Evolutionary conservation across 2,888 invertebrate genomes (phyloP), one percentile per base, ranked within the genome.

Genomic region (Erannis defoliaria): DNA sequence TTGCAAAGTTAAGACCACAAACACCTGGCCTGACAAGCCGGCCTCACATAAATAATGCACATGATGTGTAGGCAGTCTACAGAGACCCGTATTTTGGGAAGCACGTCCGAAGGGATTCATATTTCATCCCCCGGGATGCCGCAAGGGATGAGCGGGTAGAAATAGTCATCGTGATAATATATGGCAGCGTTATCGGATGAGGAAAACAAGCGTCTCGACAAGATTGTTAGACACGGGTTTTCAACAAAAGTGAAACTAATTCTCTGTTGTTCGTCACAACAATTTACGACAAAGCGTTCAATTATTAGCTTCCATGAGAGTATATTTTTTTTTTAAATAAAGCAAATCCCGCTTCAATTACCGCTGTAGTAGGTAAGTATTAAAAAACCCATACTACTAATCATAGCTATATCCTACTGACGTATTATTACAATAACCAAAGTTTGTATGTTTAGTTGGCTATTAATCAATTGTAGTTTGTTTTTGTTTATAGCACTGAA

Each of bases 91-190:
- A 82, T 82, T 81, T 77, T 72, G 71, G 69, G 54, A 71, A 76
- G 72, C 79, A 81, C 78, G 82, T 82, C 78, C 78, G 68, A 74
- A 62, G 67, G 71, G 73, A 78, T 80, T 81, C 84, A 84, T 84
- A 84, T 82, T 78, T 84, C 84, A 84, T 82, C 74, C 72, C 64
- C 66, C 49, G 55, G 26, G 55, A 62, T 50, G 71, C 63, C 69
- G 63, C 73, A 77, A 78, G 79, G 69, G 71, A 78, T 56, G 64
- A 72, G 78, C 71, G 72, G 57, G 43, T 37, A 37, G 48, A 55
- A 55, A 46, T 37, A 48, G 46, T 18, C 29, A 49, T 35, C 18
- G 40, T 42, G 42, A 53, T 58, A 51, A 51, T 31, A 51, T 51
- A 53, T 53, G 31, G 18, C 12, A 31, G 33, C 23, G 40, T 53